phyloP scores from a whole-genome alignment of 2,797 vertebrate species.

The Melanotaenia pygmaea region DNA sequence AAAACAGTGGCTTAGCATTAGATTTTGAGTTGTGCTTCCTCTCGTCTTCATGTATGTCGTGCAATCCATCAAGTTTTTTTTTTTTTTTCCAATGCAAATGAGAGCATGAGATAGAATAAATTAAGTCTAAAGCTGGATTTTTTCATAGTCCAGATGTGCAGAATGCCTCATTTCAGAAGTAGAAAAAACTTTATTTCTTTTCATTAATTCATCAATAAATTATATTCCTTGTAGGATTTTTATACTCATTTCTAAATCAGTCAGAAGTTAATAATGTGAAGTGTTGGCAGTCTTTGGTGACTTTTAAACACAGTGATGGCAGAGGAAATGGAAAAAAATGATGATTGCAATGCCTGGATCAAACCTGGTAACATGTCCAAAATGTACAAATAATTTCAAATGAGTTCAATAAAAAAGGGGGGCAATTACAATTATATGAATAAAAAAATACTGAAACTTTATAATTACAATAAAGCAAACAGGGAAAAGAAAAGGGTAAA shows the following conservation, averaged over 20 bases:
- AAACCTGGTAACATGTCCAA: conserved; percentile 17
- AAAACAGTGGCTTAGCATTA: background rate
- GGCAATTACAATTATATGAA: background rate
- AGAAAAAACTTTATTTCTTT: conserved; percentile 8
- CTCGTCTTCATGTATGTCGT: background rate
- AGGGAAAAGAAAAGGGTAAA: conserved; percentile 19
- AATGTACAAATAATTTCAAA: conserved; percentile 3
- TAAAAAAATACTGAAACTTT: background rate
- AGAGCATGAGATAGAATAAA: conserved; percentile 17
- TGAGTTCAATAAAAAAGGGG: conserved; percentile 2
- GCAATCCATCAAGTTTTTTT: background rate
- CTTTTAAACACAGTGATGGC: conserved; percentile 52
- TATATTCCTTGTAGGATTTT: conserved; percentile 30
- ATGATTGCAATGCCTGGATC: conserved; percentile 43
- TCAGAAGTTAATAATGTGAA: conserved; percentile 39
- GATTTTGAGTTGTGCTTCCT: background rate
- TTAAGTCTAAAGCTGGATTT: background rate
- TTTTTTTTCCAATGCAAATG: background rate
- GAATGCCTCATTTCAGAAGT: conserved; percentile 1
- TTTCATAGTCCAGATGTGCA: conserved; percentile 39
- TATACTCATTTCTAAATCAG: conserved; percentile 10
- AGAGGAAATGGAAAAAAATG: conserved; percentile 56
- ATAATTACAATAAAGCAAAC: background rate
- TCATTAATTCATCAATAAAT: conserved; percentile 59
- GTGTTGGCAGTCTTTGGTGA: conserved; percentile 18